A percentile compares a stretch with the other conserved stretches of the same genome.
These are phyloP conservation scores for Leptinotarsa lineolata DNA, from an alignment of 1,140 invertebrate genomes.

Conservation along the genomic window DNA sequence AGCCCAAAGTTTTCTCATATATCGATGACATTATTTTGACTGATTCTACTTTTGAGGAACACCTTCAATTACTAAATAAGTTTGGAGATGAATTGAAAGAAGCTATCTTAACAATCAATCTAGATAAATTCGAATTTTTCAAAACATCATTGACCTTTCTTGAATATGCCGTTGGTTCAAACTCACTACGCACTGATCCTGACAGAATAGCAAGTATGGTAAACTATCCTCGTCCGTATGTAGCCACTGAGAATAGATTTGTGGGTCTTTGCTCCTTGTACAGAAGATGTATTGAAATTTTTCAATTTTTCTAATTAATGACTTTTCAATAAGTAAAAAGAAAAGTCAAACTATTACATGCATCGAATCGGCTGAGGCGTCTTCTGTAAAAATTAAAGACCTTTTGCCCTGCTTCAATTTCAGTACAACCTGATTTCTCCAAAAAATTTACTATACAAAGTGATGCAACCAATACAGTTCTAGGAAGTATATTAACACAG, in stretches of 20 bases:
- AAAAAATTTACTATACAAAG: conserved; percentile 22
- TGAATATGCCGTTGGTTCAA: background rate
- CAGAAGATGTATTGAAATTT: conserved; percentile 20
- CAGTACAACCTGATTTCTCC: conserved; percentile 27
- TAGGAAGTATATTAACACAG: conserved; percentile 40
- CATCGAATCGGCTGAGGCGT: background rate
- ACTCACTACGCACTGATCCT: conserved; percentile 12
- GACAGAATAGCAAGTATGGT: conserved; percentile 44
- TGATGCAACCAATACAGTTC: conserved; percentile 40
- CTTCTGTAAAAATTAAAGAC: background rate
- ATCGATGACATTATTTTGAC: conserved; percentile 50
- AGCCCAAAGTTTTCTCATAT: conserved; percentile 42
- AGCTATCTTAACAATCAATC: no score
- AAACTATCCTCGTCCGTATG: conserved; percentile 46
- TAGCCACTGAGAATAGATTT: conserved; percentile 34
- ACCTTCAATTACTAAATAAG: conserved; percentile 10
- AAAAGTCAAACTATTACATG: conserved; percentile 3
- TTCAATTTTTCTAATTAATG: conserved; percentile 30
- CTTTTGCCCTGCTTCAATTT: conserved; percentile 12
- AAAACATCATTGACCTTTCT: conserved; percentile 20
- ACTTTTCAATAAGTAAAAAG: conserved; percentile 40
- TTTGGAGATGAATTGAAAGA: background rate
- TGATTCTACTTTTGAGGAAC: conserved; percentile 29
- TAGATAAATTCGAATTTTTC: conserved; percentile 20
- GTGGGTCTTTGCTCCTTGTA: conserved; percentile 29